Conservation (phyloP, 2,113 vertebrate genomes). For the Riparia riparia region DNA sequence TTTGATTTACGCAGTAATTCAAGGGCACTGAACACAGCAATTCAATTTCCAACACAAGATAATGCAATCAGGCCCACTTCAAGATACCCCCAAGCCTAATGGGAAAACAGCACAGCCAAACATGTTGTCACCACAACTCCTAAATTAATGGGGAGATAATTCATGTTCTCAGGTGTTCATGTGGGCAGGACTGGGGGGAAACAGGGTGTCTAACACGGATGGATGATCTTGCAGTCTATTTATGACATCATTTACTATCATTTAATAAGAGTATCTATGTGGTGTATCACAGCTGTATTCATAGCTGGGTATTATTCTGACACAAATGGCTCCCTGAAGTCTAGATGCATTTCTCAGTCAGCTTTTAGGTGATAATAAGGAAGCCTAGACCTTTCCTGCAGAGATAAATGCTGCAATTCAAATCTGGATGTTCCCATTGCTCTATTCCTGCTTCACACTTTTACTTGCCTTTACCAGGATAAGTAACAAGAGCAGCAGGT, state of each 20-base stretch:
- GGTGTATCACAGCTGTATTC: background rate
- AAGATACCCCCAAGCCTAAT: background rate
- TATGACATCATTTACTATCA: background rate
- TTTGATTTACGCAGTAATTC: background rate
- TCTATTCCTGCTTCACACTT: background rate
- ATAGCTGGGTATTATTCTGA: background rate
- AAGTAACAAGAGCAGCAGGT: background rate
- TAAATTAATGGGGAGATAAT: background rate
- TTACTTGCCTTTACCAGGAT: background rate
- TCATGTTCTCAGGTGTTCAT: background rate
- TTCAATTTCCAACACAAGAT: background rate
- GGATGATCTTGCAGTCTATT: background rate
- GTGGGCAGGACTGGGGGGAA: background rate
- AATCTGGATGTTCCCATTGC: background rate
- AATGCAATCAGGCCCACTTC: background rate
- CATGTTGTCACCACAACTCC: background rate
- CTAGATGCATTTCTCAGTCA: background rate
- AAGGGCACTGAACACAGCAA: background rate
- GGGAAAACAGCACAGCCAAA: background rate
- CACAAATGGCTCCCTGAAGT: background rate
- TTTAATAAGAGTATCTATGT: background rate
- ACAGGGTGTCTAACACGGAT: rapidly evolving
- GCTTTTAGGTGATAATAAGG: background rate
- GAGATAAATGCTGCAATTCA: background rate
- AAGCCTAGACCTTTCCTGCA: background rate